Conservation (phyloP, 2,113 vertebrate species). For the Pollachius pollachius region DNA sequence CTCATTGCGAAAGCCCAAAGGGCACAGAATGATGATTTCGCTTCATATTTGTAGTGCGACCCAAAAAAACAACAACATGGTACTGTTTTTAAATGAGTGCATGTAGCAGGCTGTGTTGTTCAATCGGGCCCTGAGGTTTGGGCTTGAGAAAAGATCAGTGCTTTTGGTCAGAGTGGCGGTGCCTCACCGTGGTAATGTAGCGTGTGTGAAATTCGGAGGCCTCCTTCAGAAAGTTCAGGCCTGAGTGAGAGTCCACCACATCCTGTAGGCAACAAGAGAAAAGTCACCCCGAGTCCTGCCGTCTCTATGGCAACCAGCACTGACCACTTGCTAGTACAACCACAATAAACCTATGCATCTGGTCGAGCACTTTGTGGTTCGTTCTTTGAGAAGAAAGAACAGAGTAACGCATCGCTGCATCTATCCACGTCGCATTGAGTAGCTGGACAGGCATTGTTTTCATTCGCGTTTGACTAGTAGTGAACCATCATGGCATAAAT, state of each 20-base stretch:
- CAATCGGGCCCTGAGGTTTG: no score
- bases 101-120: neutral
- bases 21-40: neutral
- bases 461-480: no score
- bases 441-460: no score
- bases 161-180: no score
- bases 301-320: neutral
- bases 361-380: slow-evolving; percentile 13
- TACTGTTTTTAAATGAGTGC: neutral
- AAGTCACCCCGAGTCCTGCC: slow-evolving; percentile 19
- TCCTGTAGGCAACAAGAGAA: slow-evolving; percentile 75
- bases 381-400: no score
- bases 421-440: no score
- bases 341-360: slow-evolving; percentile 10
- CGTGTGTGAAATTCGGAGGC: slow-evolving; percentile 93
- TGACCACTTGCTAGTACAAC: slow-evolving; percentile 10
- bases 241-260: slow-evolving; percentile 90
- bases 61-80: neutral
- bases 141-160: no score
- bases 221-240: slow-evolving; percentile 90
- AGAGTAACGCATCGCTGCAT: no score
- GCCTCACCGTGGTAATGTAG: slow-evolving; percentile 95
- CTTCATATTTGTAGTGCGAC: neutral
- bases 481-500: no score
- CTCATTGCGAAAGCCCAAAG: neutral